phyloP scores from a whole-genome alignment of 1,140 invertebrate species.

The Drosophila equinoxialis region DNA sequence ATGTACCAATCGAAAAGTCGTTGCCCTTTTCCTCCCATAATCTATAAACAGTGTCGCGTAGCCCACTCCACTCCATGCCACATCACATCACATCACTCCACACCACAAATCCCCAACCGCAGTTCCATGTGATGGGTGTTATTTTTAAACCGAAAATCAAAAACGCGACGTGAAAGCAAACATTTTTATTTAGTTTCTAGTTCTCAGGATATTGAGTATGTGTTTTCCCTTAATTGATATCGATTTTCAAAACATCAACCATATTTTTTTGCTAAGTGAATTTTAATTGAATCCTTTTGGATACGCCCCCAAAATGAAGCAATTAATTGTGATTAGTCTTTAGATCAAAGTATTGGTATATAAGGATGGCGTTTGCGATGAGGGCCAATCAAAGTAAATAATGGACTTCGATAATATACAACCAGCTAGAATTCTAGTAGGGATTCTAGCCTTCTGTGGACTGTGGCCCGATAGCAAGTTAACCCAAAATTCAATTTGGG shows the following conservation, averaged over 20 bases:
- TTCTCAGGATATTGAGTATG: slow-evolving; percentile 18
- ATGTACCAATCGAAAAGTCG: slow-evolving; percentile 44
- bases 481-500: background rate
- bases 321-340: slow-evolving; percentile 36
- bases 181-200: slow-evolving; percentile 37
- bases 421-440: slow-evolving; percentile 24
- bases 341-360: slow-evolving; percentile 12
- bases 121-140: slow-evolving; percentile 32
- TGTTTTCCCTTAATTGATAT: slow-evolving; percentile 24
- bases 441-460: slow-evolving; percentile 3
- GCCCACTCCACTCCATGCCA: slow-evolving; percentile 1
- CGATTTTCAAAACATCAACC: slow-evolving; percentile 34
- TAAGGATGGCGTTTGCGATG: slow-evolving; percentile 1
- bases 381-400: slow-evolving; percentile 18
- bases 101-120: slow-evolving; percentile 9
- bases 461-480: slow-evolving; percentile 32
- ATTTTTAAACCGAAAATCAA: slow-evolving; percentile 39
- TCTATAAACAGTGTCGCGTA: slow-evolving; percentile 46
- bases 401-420: slow-evolving; percentile 11
- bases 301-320: slow-evolving; percentile 51
- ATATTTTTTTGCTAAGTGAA: slow-evolving; percentile 41
- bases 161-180: background rate
- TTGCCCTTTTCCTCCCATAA: slow-evolving; percentile 63
- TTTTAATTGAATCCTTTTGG: slow-evolving; percentile 55
- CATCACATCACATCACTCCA: slow-evolving; percentile 12